Evolutionary conservation across 1,140 invertebrate genomes (phyloP), one percentile per base, ranked within the genome.

Genomic region (Heliconius nattereri): DNA sequence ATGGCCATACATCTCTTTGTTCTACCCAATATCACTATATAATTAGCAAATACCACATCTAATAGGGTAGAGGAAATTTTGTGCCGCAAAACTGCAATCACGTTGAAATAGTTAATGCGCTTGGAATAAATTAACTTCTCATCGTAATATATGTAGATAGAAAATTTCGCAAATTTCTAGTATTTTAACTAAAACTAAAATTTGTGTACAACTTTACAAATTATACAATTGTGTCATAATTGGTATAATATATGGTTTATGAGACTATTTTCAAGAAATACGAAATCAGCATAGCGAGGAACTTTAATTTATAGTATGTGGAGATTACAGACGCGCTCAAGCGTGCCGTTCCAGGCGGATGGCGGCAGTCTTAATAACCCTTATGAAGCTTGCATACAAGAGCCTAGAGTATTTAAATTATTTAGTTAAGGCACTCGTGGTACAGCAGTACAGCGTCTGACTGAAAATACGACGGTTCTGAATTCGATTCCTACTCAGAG

Each of bases 1-100:
- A 29, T 23, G 9, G 60, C 13, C 26, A 66, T 66, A 13, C 60
- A 19, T 66, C 60, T 26, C 60, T 66, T 66, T 66, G 60, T 66
- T 66, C 20, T 29, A 66, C 11, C 60, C 60, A 66, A 66, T 66
- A 60, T 60, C 23, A 60, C 57, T 60, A 60, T 60, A 66, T 66
- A 66, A 66, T 66, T 66, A 66, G 29, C 60, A 29, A 66, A 66
- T 66, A 66, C 60, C 60, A 66, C 60, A 66, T 66, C 60, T 66
- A 66, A 66, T 66, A 29, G 60, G 26, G 60, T 66, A 66, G 23
- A 66, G 23, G 60, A 66, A 66, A 66, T 66, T 66, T 66, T 66
- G 26, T 16, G 26, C 60, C 60, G 60, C 60, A 66, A 66, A 66
- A 66, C 29, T 66, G 60, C 60, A 66, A 66, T 66, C 60, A 66